phyloP scores from a whole-genome alignment of 1,140 invertebrate species.

The Vollenhovia emeryi region DNA sequence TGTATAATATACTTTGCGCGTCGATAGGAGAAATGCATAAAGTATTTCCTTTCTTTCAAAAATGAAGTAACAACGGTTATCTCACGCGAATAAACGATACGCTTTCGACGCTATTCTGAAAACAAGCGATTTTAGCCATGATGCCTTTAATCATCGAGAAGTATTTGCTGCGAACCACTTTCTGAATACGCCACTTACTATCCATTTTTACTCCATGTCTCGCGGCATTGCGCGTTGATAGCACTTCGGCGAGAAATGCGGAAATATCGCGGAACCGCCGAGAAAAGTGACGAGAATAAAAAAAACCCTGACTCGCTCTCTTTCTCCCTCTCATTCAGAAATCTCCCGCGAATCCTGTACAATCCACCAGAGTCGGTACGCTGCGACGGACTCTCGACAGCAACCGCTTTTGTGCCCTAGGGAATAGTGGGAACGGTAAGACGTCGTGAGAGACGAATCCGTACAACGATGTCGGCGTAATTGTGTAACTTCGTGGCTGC shows the following conservation, averaged over 20 bases:
- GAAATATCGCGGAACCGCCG: slow-evolving; percentile 15
- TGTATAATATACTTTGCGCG: neutral
- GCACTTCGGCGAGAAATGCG: neutral
- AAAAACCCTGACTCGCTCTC: neutral
- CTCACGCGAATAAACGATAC: neutral
- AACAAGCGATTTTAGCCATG: slow-evolving; percentile 20
- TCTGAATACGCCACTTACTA: neutral
- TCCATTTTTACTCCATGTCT: neutral
- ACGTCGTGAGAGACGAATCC: slow-evolving; percentile 32
- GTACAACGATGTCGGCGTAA: slow-evolving; percentile 52
- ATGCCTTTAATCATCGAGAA: slow-evolving; percentile 35
- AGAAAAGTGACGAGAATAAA: slow-evolving; percentile 35
- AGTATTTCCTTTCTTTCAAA: neutral
- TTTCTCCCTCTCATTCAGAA: slow-evolving; percentile 26
- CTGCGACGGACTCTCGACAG: slow-evolving; percentile 24
- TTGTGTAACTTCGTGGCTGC: slow-evolving; percentile 66
- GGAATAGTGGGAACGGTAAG: slow-evolving; percentile 2
- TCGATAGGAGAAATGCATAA: neutral
- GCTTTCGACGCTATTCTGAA: neutral
- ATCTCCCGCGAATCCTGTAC: slow-evolving; percentile 14
- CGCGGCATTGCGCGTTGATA: neutral
- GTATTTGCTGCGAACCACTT: neutral
- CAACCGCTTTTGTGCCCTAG: slow-evolving; percentile 43
- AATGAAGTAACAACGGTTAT: neutral
- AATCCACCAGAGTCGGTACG: slow-evolving; percentile 1